Conservation (phyloP, 1,140 invertebrate genomes). For the Archivesica marissinica region DNA sequence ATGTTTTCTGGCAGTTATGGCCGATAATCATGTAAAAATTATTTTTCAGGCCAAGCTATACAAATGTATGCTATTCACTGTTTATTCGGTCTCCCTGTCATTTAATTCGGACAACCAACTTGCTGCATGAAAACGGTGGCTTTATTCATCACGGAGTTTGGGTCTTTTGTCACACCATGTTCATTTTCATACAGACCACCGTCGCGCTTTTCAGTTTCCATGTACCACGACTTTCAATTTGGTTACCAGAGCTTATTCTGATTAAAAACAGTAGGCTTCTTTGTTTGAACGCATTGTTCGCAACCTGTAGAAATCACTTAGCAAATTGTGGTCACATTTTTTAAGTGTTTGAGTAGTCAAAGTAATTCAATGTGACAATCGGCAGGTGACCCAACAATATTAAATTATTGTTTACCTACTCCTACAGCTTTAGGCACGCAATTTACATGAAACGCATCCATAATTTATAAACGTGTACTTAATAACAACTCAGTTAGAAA, state of each 20-base stretch:
- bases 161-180: too few relatives aligned
- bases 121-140: not conserved
- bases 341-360: not conserved
- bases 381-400: constrained; percentile 18
- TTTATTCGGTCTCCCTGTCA: too few relatives aligned
- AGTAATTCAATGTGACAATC: constrained; percentile 8
- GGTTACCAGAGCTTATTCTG: not conserved
- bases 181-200: not conserved
- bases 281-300: constrained; percentile 18
- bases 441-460: not conserved
- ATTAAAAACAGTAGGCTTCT: not conserved
- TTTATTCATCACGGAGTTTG: too few relatives aligned
- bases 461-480: constrained; percentile 20
- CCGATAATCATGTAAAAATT: too few relatives aligned
- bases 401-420: constrained; percentile 12
- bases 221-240: not conserved
- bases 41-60: too few relatives aligned
- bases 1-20: not conserved
- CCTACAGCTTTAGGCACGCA: not conserved
- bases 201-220: not conserved
- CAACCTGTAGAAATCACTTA: constrained; percentile 11
- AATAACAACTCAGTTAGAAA: constrained; percentile 21
- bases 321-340: constrained; percentile 25
- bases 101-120: too few relatives aligned
- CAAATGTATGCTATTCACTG: too few relatives aligned